Conservation (phyloP, 2,113 vertebrate species). For the Colaptes auratus region DNA sequence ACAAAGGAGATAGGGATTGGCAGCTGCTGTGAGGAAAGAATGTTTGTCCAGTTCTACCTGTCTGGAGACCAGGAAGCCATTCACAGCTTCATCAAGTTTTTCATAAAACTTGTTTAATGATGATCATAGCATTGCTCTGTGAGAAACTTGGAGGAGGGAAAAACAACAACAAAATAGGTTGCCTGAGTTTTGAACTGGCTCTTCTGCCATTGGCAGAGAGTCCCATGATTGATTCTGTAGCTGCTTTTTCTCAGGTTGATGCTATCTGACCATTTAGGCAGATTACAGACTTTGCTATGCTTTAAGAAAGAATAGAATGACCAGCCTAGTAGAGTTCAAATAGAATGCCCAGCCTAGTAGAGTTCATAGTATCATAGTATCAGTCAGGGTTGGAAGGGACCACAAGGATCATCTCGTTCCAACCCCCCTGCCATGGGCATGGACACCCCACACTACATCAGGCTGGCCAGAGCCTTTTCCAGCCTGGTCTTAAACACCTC, state of each 20-base stretch:
- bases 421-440: no score
- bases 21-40: background rate
- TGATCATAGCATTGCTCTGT: background rate
- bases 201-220: background rate
- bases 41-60: background rate
- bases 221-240: background rate
- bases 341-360: no score
- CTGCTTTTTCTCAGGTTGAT: background rate
- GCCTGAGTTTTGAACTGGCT: background rate
- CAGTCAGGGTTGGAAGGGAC: no score
- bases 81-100: background rate
- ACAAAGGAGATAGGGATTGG: background rate
- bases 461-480: no score
- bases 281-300: background rate
- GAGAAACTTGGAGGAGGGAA: background rate
- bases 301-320: background rate
- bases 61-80: background rate
- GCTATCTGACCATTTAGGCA: background rate
- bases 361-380: no score
- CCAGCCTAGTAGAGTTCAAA: background rate
- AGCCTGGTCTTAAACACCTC: no score
- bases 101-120: background rate
- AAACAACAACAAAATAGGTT: rapidly evolving
- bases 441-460: no score
- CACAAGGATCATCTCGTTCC: no score